Evolutionary conservation across 2,797 vertebrate species (phyloP), one percentile per base, ranked within the genome.

Genomic region (Hyperoplus lanceolatus): DNA sequence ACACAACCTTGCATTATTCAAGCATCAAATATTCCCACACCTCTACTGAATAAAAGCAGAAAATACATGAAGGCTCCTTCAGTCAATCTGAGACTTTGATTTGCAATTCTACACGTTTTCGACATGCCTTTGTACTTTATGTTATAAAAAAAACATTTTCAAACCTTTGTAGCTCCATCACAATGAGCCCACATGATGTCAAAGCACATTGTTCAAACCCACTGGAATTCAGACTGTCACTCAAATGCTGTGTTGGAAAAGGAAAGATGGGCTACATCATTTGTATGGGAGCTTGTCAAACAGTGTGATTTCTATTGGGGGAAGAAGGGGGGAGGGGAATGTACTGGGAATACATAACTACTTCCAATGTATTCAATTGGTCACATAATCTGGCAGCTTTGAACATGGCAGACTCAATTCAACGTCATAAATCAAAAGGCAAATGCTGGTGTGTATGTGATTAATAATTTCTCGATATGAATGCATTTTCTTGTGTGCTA

Each of bases 201-300:
- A 4, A 36, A 5, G 18, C 4, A 15, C 5, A 46, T 57, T 21
- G 8, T 15, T 46, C 10, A 51, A 36, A n/a, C 3, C 14, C 41
- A 16, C 46, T 58, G 15, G 66, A 46, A 41, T 13, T 1, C 13
- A 9, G 13, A 6, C 38, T 58, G 2, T 63, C 6, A 39, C 43
- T 69, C 56, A 3, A 54, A 14, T 43, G 49, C 42, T 48, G 16
- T 61, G 38, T 38, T 49, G 15, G 65, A 70, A 57, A 14, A 69
- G 39, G 29, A 4, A 3, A 18, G 4, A 55, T 6, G 3, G 29
- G 29, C 29, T 29, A 38, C 5, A 60, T 1, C 38, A 50, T 16
- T 50, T 3, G 10, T 1, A 6, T 29, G n/a, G 14, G n/a, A 46
- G 4, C 38, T 11, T 11, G 10, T 42, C 29, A 56, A 9, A 41